These are phyloP conservation scores for Tachina grossa DNA, from an alignment of 2,888 invertebrate genomes.

Conservation along the genomic window DNA sequence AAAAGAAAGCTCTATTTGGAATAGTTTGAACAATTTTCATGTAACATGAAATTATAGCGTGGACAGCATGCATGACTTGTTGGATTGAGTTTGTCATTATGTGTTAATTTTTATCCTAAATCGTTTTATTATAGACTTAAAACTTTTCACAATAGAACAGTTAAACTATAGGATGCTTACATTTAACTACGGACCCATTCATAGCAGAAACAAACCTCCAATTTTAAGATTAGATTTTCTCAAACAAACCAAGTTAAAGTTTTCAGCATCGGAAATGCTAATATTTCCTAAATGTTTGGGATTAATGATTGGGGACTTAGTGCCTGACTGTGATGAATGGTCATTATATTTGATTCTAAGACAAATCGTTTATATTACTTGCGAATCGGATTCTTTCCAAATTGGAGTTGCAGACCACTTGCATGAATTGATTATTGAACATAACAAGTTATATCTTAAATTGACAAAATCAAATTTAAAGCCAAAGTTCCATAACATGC, in stretches of 20 bases:
- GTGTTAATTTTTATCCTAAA: too few relatives aligned
- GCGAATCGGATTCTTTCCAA: slow-evolving; percentile 29
- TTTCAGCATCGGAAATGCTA: slow-evolving; percentile 52
- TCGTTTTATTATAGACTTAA: too few relatives aligned
- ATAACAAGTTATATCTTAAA: slow-evolving; percentile 19
- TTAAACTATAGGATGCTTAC: too few relatives aligned
- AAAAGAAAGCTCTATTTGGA: slow-evolving; percentile 56
- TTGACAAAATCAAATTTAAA: neutral
- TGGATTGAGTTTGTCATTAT: too few relatives aligned
- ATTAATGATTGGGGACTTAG: slow-evolving; percentile 45
- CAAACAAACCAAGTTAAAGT: slow-evolving; percentile 33
- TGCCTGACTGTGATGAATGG: slow-evolving; percentile 44
- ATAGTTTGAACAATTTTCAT: slow-evolving; percentile 40
- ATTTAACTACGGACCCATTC: too few relatives aligned
- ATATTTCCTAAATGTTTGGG: slow-evolving; percentile 39
- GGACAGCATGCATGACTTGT: slow-evolving; percentile 53
- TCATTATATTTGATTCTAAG: slow-evolving; percentile 36
- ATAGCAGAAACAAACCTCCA: neutral
- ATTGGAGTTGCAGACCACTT: neutral
- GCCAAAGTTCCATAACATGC: too few relatives aligned
- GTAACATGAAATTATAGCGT: slow-evolving; percentile 54
- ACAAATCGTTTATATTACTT: slow-evolving; percentile 38
- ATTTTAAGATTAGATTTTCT: slow-evolving; percentile 4
- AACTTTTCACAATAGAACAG: too few relatives aligned
- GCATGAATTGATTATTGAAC: slow-evolving; percentile 34